phyloP scores from a whole-genome alignment of 2,797 vertebrate species.

The Sebastes matsubarae region DNA sequence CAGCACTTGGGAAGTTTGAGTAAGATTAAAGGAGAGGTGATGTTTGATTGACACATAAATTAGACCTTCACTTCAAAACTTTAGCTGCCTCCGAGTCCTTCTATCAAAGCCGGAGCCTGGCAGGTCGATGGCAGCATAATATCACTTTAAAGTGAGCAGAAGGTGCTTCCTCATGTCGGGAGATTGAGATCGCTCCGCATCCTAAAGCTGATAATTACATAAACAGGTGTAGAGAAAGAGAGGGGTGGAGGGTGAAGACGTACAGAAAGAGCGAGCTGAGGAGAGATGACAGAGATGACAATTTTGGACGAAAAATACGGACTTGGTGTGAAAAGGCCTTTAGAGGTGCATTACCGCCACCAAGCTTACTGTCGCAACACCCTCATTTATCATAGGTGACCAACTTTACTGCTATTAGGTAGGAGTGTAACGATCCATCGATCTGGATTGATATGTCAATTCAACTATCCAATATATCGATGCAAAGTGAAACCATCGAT shows the following conservation, averaged over 20 bases:
- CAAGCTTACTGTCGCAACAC: too few relatives aligned
- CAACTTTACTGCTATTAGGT: too few relatives aligned
- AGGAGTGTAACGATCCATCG: too few relatives aligned
- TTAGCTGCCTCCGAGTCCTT: neutral
- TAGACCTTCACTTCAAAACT: neutral
- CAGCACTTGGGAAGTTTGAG: neutral
- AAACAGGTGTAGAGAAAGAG: neutral
- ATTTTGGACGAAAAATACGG: too few relatives aligned
- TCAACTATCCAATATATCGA: too few relatives aligned
- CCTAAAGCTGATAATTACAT: neutral
- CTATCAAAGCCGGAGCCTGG: neutral
- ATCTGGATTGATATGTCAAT: too few relatives aligned
- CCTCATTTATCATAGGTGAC: too few relatives aligned
- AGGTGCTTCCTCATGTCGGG: neutral
- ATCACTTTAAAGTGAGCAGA: neutral
- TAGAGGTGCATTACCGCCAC: too few relatives aligned
- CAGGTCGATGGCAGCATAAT: neutral
- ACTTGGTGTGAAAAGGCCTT: too few relatives aligned
- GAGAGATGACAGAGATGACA: too few relatives aligned
- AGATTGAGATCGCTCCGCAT: neutral
- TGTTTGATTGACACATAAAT: slow-evolving; percentile 9
- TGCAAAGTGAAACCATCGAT: too few relatives aligned
- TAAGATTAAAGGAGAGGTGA: neutral
- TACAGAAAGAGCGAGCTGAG: neutral
- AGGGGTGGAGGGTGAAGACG: neutral